A percentile compares a stretch with the other conserved stretches of the same genome.
Conservation (phyloP, 2,888 invertebrate genomes). For the Drosophila anomalata region DNA sequence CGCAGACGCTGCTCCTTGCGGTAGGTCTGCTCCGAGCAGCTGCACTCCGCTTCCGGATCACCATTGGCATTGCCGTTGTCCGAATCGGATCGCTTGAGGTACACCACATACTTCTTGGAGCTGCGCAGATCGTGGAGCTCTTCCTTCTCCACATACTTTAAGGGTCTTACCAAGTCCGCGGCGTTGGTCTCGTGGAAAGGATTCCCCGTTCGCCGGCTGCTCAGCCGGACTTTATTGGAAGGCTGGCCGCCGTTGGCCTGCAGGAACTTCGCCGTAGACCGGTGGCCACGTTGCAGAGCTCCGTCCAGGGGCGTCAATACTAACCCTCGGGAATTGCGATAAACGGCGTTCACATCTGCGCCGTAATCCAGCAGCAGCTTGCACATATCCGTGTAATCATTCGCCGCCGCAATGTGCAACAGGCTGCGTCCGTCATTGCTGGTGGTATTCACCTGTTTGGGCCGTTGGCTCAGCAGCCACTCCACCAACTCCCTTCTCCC, state of each 20-base stretch:
- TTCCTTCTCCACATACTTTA: conserved; percentile 83
- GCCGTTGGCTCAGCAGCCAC: conserved; percentile 93
- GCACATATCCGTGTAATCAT: conserved; percentile 97
- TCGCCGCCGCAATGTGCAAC: conserved; percentile 96
- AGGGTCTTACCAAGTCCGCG: conserved; percentile 81
- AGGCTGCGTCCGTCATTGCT: conserved; percentile 97
- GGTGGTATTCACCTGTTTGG: conserved; percentile 92
- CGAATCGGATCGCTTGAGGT: conserved; percentile 81
- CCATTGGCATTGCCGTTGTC: conserved; percentile 57
- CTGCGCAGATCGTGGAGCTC: conserved; percentile 80
- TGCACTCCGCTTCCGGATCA: conserved; percentile 60
- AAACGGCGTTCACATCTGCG: conserved; percentile 93
- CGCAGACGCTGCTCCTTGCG: conserved; percentile 77
- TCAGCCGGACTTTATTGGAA: conserved; percentile 87
- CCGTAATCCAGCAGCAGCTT: conserved; percentile 93
- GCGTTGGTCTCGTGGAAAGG: conserved; percentile 80
- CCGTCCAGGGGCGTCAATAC: conserved; percentile 96
- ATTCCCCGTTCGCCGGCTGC: conserved; percentile 78
- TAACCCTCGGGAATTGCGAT: conserved; percentile 92
- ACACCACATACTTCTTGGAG: conserved; percentile 82
- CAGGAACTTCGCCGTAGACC: conserved; percentile 96
- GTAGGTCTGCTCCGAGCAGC: conserved; percentile 81
- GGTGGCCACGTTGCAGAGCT: conserved; percentile 92
- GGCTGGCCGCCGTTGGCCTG: conserved; percentile 95
- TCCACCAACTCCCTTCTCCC: conserved; percentile 94